Percentiles rank a stretch among this genome's conserved stretches.
Conservation (phyloP, 2,113 vertebrate species). For the Puma concolor region DNA sequence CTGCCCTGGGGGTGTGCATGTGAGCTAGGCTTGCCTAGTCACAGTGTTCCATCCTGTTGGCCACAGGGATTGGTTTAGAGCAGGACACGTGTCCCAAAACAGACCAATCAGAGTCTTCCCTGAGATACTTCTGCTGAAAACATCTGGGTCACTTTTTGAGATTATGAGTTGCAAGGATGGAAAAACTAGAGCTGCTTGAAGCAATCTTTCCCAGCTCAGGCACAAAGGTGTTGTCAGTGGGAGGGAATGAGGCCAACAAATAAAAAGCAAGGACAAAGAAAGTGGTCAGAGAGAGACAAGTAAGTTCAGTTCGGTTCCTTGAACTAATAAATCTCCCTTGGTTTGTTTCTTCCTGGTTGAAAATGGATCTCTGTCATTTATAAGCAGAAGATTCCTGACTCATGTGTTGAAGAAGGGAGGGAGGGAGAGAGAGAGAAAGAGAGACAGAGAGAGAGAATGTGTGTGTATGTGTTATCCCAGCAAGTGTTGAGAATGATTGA, state of each 20-base stretch:
- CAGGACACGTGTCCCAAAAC: not conserved
- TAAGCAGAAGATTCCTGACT: not conserved
- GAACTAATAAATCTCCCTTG: not conserved
- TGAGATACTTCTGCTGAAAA: not conserved
- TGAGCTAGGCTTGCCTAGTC: not conserved
- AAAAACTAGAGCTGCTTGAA: not conserved
- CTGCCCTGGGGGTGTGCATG: not conserved
- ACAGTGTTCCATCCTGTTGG: not conserved
- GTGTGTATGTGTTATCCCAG: not conserved
- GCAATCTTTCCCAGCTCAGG: not conserved
- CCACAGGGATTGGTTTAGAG: not conserved
- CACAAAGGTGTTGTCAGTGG: not conserved
- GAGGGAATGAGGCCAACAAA: not conserved
- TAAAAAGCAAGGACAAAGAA: not conserved
- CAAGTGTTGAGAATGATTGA: not conserved
- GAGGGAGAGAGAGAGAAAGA: not conserved
- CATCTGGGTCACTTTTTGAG: not conserved
- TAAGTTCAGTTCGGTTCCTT: not conserved
- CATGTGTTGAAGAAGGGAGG: not conserved
- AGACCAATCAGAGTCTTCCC: not conserved
- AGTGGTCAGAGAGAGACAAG: not conserved
- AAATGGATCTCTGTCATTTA: not conserved
- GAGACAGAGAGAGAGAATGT: not conserved
- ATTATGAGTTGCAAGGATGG: not conserved
- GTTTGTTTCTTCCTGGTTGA: not conserved